Percentiles rank a stretch among this genome's conserved stretches.
These are phyloP conservation scores for Nycteola revayana DNA, from an alignment of 2,888 invertebrate species.

Conservation along the genomic window DNA sequence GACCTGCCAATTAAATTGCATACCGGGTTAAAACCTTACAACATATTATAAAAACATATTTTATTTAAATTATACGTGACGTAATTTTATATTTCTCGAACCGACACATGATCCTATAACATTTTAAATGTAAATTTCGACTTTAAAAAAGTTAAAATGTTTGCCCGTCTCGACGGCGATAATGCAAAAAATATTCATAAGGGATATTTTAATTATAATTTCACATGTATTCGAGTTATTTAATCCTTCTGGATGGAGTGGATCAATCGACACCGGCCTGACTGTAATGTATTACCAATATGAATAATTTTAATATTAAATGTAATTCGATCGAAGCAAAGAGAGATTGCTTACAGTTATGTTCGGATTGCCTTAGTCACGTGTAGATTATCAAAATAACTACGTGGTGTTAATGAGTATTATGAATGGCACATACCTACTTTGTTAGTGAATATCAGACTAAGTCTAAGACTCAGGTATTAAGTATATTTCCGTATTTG, in stretches of 20 bases:
- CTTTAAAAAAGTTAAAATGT: conserved; percentile 59
- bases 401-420: too few species aligned
- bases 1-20: background rate
- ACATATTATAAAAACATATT: conserved; percentile 11
- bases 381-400: too few species aligned
- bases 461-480: too few species aligned
- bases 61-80: conserved; percentile 9
- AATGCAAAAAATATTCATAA: conserved; percentile 53
- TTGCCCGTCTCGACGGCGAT: conserved; percentile 34
- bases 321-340: conserved; percentile 40
- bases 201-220: conserved; percentile 67
- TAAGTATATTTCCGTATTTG: too few species aligned
- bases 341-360: conserved; percentile 31
- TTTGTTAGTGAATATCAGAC: too few species aligned
- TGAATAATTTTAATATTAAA: conserved; percentile 48
- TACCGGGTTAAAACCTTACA: background rate
- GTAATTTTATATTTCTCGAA: conserved; percentile 18
- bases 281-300: conserved; percentile 31
- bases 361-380: conserved; percentile 24
- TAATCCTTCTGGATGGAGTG: conserved; percentile 49
- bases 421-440: too few species aligned
- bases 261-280: conserved; percentile 38
- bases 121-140: conserved; percentile 57
- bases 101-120: conserved; percentile 35
- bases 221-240: conserved; percentile 49